These are phyloP conservation scores for Cladopsammia gracilis DNA, from an alignment of 64 coral and sea anemone species.

Conservation along the genomic window DNA sequence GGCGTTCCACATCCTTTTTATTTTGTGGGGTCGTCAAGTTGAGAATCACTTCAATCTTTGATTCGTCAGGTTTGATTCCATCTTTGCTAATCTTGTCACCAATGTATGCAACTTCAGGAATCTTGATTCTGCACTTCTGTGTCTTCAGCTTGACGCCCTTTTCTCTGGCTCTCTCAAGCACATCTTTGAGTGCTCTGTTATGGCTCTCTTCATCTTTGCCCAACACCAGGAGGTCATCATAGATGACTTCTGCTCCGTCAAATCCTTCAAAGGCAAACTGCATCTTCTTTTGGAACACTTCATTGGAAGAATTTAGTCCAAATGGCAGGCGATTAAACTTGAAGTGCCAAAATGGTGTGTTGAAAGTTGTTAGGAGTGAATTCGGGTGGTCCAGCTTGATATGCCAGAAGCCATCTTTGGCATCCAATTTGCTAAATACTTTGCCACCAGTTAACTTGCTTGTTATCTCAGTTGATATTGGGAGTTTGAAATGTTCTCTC, in stretches of 20 bases:
- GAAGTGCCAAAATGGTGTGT: conserved; percentile 37
- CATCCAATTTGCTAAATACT: conserved; percentile 20
- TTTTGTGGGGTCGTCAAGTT: conserved; percentile 4
- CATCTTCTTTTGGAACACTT: conserved; percentile 32
- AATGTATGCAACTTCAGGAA: conserved; percentile 18
- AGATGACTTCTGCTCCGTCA: conserved; percentile 1
- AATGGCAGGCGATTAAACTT: conserved; percentile 33
- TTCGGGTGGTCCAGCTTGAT: conserved; percentile 16
- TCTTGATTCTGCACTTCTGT: conserved; percentile 56
- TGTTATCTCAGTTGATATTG: conserved; percentile 31
- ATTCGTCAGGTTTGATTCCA: conserved; percentile 11
- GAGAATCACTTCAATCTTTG: conserved; percentile 26
- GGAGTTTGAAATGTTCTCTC: conserved; percentile 31
- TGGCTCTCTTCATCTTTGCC: not conserved
- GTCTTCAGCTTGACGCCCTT: no score
- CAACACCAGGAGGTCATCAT: conserved; percentile 12
- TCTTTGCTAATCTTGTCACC: conserved; percentile 23
- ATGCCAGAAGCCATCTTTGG: not conserved
- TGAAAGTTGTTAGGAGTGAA: not conserved
- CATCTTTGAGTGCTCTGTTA: not conserved
- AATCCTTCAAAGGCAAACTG: conserved; percentile 40
- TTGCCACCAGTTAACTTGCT: conserved; percentile 44
- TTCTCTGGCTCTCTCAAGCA: no score
- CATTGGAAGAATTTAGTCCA: not conserved
- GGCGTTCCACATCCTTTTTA: conserved; percentile 17